Evolutionary conservation across 1,140 invertebrate species (phyloP).

Genomic region (Tribolium castaneum): DNA sequence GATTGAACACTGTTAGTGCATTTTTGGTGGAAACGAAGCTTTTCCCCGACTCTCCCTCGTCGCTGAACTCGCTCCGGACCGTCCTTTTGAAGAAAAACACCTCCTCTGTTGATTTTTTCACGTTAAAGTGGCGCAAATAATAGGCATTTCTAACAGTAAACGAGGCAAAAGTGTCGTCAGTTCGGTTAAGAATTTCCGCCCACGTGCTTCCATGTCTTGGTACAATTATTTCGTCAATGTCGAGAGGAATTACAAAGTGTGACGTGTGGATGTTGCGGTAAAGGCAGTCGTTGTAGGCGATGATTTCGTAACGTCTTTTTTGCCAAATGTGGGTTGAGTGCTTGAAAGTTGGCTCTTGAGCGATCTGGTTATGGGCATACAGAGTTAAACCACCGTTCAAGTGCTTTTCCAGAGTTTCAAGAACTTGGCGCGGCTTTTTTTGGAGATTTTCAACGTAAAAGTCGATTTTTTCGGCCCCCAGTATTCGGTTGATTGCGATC

Average conservation of each 20-base stretch:
- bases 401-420: conserved; percentile 58
- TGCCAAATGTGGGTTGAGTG: conserved; percentile 70
- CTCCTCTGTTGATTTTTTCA: conserved; percentile 58
- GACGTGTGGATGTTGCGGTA: conserved; percentile 75
- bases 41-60: conserved; percentile 75
- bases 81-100: conserved; percentile 54
- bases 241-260: conserved; percentile 75
- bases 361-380: neutral
- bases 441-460: conserved; percentile 73
- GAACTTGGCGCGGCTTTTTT: conserved; percentile 66
- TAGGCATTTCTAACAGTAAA: conserved; percentile 75
- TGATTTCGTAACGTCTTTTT: conserved; percentile 75
- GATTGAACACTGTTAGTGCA: conserved; percentile 78
- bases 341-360: neutral
- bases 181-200: conserved; percentile 64
- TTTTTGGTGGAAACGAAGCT: conserved; percentile 76
- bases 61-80: conserved; percentile 65
- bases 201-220: conserved; percentile 71
- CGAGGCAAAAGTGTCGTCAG: conserved; percentile 69
- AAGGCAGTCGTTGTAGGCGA: conserved; percentile 81
- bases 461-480: conserved; percentile 74
- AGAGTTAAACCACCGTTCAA: conserved; percentile 61
- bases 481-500: conserved; percentile 74
- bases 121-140: conserved; percentile 63
- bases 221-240: conserved; percentile 78